Percentiles rank a stretch among this genome's conserved stretches.
These are phyloP conservation scores for Takifugu rubripes DNA, from an alignment of 2,797 vertebrate species.

Conservation along the genomic window DNA sequence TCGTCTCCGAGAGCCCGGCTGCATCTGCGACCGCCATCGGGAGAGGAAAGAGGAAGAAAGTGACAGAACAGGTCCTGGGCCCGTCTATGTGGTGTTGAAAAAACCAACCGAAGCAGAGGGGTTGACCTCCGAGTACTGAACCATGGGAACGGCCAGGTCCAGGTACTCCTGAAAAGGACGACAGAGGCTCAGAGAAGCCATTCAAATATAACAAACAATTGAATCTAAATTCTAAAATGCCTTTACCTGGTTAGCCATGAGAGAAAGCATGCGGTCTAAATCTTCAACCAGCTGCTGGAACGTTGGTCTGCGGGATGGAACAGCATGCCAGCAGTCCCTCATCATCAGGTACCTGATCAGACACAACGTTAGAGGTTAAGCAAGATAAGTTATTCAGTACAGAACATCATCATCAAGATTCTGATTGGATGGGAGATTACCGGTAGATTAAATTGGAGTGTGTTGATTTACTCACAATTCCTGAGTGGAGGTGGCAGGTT, in stretches of 20 bases:
- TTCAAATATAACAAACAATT: no score
- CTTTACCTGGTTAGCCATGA: constrained; percentile 64
- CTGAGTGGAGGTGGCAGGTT: constrained; percentile 86
- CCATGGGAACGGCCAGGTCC: constrained; percentile 82
- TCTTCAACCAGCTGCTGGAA: constrained; percentile 88
- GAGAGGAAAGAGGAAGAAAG: constrained; percentile 31
- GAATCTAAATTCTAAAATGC: no score
- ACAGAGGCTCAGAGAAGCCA: background rate
- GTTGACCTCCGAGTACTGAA: constrained; percentile 81
- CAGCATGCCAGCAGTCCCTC: constrained; percentile 87
- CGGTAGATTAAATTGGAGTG: background rate
- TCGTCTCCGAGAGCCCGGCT: background rate
- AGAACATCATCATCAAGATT: background rate
- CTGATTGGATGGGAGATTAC: background rate
- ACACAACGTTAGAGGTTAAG: background rate
- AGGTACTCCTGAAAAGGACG: constrained; percentile 82
- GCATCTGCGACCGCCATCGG: constrained; percentile 9
- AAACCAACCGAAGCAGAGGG: constrained; percentile 78
- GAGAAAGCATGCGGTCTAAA: constrained; percentile 82
- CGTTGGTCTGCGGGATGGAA: constrained; percentile 82
- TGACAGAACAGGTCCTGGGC: constrained; percentile 22
- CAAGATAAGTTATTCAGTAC: background rate
- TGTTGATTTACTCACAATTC: constrained; percentile 82
- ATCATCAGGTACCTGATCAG: constrained; percentile 85
- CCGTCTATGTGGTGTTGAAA: constrained; percentile 69